phyloP scores from a whole-genome alignment of 2,113 vertebrate genomes.

The Psittacus erithacus region DNA sequence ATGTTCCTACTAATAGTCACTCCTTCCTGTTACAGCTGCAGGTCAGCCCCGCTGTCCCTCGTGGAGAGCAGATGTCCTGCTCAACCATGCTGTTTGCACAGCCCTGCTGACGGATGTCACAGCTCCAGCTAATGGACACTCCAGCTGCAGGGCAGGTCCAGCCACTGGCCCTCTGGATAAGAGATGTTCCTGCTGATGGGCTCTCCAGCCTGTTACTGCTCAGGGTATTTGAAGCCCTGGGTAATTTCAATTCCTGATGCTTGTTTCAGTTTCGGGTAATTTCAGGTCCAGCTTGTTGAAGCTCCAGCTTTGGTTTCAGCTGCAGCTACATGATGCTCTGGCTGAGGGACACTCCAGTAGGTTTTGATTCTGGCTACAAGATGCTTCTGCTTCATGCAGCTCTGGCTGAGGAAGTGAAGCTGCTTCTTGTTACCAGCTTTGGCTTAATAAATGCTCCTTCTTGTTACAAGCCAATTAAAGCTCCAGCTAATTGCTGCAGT shows the following conservation, averaged over 20 bases:
- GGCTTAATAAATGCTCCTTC: neutral
- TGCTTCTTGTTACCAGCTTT: neutral
- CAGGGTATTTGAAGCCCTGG: neutral
- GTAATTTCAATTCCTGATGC: neutral
- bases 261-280: neutral
- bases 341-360: neutral
- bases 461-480: neutral
- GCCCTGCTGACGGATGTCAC: rapidly evolving
- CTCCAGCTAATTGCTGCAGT: neutral
- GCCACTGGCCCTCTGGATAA: neutral
- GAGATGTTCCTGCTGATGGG: neutral
- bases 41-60: rapidly evolving
- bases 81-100: rapidly evolving
- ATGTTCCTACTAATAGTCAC: too few relatives aligned
- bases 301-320: neutral
- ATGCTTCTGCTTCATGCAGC: neutral
- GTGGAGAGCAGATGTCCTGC: too few relatives aligned
- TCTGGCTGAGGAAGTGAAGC: neutral
- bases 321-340: neutral
- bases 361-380: neutral
- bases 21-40: neutral
- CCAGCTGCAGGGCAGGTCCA: neutral
- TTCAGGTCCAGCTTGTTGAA: neutral
- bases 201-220: neutral
- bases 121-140: neutral